Percentiles rank a stretch among this genome's conserved stretches.
phyloP scores from a whole-genome alignment of 1,140 invertebrate species.

The Drosophila subpulchrella region DNA sequence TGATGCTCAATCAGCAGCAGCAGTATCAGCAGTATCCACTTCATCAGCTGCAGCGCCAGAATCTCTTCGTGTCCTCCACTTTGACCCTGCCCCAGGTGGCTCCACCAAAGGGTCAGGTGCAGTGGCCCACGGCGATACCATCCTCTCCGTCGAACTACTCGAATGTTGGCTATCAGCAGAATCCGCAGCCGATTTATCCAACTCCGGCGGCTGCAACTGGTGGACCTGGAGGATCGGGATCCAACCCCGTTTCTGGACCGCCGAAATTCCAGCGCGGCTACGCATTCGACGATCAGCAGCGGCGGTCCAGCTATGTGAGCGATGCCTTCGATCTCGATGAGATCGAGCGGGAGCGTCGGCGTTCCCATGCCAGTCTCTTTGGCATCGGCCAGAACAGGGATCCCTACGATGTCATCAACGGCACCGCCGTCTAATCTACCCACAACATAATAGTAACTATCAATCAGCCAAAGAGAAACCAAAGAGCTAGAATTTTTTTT shows the following conservation, averaged over 20 bases:
- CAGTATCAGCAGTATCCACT: conserved; percentile 35
- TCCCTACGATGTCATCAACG: conserved; percentile 76
- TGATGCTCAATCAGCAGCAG: conserved; percentile 44
- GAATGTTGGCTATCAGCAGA: conserved; percentile 33
- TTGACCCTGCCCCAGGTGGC: conserved; percentile 51
- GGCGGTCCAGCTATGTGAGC: conserved; percentile 55
- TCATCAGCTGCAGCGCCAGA: conserved; percentile 45
- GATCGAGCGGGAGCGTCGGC: conserved; percentile 76
- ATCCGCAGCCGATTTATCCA: conserved; percentile 50
- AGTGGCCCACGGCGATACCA: conserved; percentile 81
- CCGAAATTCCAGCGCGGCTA: conserved; percentile 74
- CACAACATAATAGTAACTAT: neutral
- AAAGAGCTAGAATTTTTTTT: neutral
- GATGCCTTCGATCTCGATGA: conserved; percentile 81
- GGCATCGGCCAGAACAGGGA: conserved; percentile 38
- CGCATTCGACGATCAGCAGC: conserved; percentile 76
- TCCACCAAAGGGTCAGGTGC: conserved; percentile 39
- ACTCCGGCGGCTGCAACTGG: neutral
- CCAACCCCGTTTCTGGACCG: conserved; percentile 14
- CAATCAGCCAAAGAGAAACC: neutral
- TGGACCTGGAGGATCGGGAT: conserved; percentile 5
- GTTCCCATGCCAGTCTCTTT: conserved; percentile 83
- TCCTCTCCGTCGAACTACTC: conserved; percentile 76
- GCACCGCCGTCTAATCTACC: conserved; percentile 64
- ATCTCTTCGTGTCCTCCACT: conserved; percentile 62